A percentile compares a stretch with the other conserved stretches of the same genome.
Conservation (phyloP, 2,113 vertebrate genomes). For the Narcine bancroftii region DNA sequence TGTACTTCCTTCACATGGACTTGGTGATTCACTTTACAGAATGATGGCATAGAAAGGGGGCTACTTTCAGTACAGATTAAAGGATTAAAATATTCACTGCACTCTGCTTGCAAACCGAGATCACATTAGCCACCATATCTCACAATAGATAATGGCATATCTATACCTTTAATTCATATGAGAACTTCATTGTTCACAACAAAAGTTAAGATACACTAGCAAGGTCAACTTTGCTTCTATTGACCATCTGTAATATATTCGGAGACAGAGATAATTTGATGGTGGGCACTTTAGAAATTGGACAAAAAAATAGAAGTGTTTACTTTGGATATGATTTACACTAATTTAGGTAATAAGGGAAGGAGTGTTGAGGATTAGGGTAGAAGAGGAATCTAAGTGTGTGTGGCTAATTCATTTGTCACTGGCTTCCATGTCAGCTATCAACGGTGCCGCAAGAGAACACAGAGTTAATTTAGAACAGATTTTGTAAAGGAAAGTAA, state of each 20-base stretch:
- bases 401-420: neutral
- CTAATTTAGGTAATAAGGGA: neutral
- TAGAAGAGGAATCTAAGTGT: neutral
- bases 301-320: neutral
- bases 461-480: neutral
- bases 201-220: neutral
- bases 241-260: neutral
- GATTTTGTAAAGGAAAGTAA: neutral
- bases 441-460: neutral
- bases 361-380: neutral
- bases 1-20: neutral
- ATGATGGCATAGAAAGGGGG: neutral
- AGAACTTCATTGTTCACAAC: neutral
- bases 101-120: neutral
- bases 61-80: neutral
- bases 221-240: neutral
- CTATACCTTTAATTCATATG: neutral
- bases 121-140: neutral
- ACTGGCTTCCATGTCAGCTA: neutral
- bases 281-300: neutral
- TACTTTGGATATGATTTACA: neutral
- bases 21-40: neutral
- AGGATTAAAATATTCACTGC: neutral
- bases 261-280: neutral
- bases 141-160: neutral